These are phyloP conservation scores for Microctonus brassicae DNA, from an alignment of 2,888 invertebrate genomes.

Conservation along the genomic window DNA sequence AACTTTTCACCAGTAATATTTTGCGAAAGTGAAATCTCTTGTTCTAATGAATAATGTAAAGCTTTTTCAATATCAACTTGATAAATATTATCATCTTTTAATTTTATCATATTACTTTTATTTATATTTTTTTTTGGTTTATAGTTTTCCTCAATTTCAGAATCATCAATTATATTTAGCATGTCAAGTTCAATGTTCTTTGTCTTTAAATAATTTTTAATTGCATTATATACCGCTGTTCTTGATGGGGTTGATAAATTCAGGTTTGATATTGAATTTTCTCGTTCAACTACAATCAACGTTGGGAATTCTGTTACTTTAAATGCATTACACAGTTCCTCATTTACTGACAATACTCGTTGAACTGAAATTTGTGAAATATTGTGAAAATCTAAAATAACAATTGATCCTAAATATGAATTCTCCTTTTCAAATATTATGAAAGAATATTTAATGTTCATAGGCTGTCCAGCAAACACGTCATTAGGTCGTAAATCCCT, in stretches of 20 bases:
- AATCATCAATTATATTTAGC: slow-evolving; percentile 23
- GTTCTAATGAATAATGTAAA: slow-evolving; percentile 83
- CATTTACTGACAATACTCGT: slow-evolving; percentile 72
- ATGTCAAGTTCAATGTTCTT: slow-evolving; percentile 44
- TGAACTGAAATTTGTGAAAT: slow-evolving; percentile 74
- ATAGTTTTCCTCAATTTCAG: neutral
- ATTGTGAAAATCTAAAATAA: slow-evolving; percentile 76
- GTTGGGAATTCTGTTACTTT: neutral
- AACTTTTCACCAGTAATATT: slow-evolving; percentile 80
- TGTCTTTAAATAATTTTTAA: slow-evolving; percentile 72
- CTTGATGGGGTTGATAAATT: slow-evolving; percentile 69
- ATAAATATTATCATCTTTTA: slow-evolving; percentile 77
- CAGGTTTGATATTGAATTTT: neutral
- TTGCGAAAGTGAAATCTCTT: slow-evolving; percentile 83
- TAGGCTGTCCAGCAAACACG: slow-evolving; percentile 73
- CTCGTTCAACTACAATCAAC: neutral
- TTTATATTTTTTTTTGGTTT: slow-evolving; percentile 53
- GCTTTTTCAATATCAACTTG: slow-evolving; percentile 91
- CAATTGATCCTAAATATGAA: slow-evolving; percentile 76
- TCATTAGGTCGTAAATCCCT: slow-evolving; percentile 45
- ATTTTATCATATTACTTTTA: slow-evolving; percentile 60
- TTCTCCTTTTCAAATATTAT: slow-evolving; percentile 78
- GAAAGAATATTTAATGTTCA: slow-evolving; percentile 73
- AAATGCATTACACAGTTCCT: neutral
- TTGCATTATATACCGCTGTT: slow-evolving; percentile 70